These are phyloP conservation scores for Carterocephalus palaemon DNA, from an alignment of 2,888 invertebrate genomes.

Conservation along the genomic window DNA sequence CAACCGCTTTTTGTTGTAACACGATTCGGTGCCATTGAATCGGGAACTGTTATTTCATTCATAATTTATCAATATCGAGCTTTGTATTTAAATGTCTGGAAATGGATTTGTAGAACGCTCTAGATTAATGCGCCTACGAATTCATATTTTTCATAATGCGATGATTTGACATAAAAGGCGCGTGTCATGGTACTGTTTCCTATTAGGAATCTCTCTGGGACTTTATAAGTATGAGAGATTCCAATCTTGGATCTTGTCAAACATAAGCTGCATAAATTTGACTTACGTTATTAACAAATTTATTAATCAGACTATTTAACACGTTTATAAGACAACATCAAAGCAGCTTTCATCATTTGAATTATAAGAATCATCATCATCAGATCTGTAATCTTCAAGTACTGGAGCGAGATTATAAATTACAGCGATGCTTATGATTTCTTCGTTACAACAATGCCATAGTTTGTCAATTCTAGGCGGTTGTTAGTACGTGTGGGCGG, in stretches of 20 bases:
- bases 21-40: slow-evolving; percentile 55
- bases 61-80: slow-evolving; percentile 70
- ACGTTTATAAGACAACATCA: too few relatives aligned
- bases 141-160: slow-evolving; percentile 63
- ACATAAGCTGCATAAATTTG: too few relatives aligned
- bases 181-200: slow-evolving; percentile 59
- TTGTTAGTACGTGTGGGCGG: slow-evolving; percentile 65
- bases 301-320: too few relatives aligned
- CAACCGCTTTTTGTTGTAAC: slow-evolving; percentile 60
- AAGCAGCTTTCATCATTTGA: slow-evolving; percentile 12
- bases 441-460: slow-evolving; percentile 57
- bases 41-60: slow-evolving; percentile 64
- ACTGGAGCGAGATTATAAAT: slow-evolving; percentile 52
- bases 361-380: slow-evolving; percentile 17
- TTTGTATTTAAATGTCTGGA: slow-evolving; percentile 69
- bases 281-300: too few relatives aligned
- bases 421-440: slow-evolving; percentile 58
- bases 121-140: slow-evolving; percentile 60
- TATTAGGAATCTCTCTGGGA: slow-evolving; percentile 45
- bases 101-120: slow-evolving; percentile 55
- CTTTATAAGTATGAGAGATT: slow-evolving; percentile 18
- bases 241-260: too few relatives aligned
- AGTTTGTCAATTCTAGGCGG: slow-evolving; percentile 70
- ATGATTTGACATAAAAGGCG: slow-evolving; percentile 68
- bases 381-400: slow-evolving; percentile 33